Base-by-base conservation (phyloP, 37 sponge, comb jelly and placozoan species). In the Theonella swinhoei region DNA sequence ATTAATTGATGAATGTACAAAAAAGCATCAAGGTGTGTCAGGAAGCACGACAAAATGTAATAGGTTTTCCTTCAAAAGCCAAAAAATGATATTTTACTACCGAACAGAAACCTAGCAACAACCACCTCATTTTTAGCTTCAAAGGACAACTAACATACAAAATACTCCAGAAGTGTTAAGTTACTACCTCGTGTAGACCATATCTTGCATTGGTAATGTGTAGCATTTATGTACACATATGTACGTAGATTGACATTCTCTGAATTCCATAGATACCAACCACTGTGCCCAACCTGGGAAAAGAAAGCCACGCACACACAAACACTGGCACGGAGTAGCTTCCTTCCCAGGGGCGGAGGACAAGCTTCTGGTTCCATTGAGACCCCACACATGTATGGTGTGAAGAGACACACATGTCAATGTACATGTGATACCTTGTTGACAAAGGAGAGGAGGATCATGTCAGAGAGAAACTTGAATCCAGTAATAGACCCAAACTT, bases 391-490 rank as follows among this genome's bases (percentile, higher is more conserved):
- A n/a, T n/a, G n/a, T n/a, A n/a, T n/a, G n/a, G n/a, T n/a, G n/a
- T n/a, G n/a, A n/a, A n/a, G n/a, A n/a, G n/a, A n/a, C n/a, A n/a
- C n/a, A n/a, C n/a, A n/a, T 77, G 64, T 60, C 4, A 30, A 3
- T 60, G 39, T 77, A 35, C 64, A 77, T n/a, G n/a, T n/a, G n/a
- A n/a, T 70, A 95, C 92, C 93, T 97, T 97, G 40, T 86, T 83
- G 24, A 80, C 63, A 2, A 97, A 26, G 29, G 96, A 97, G 23
- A 89, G 83, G 1, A 97, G 91, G 4, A 90, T 71, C 80, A 88
- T 94, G 54, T 97, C 97, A 0, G 90, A 93, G 68, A 97, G 80
- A 63, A 81, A 80, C 64, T 91, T 89, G 80, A 97, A 97, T 43
- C 83, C 97, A 39, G 84, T 80, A 59, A 89, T 85, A 30, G 38